Base-by-base conservation (phyloP, 2,888 invertebrate species). In the Tromatobia lineatoria region DNA sequence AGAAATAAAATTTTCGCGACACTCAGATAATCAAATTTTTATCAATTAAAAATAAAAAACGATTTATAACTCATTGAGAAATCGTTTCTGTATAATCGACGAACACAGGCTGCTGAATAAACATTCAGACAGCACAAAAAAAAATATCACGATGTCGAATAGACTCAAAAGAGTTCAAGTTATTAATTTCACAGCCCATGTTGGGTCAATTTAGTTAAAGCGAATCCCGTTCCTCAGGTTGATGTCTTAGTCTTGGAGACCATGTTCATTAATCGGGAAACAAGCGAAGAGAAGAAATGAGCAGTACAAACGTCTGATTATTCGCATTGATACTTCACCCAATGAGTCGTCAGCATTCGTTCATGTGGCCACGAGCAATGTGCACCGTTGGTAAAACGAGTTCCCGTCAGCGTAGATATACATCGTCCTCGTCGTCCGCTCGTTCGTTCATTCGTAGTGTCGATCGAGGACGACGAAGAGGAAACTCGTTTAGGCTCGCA, bases 401-500 rank as follows among this genome's bases (percentile, higher is more conserved):
- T 59, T 57, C 59, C 69, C 64, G 75, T 75, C 75, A 66, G 47
- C 71, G 18, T 25, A 50, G 29, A 34, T 42, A 29, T 25, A 45
- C 77, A 54, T 77, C 45, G 67, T 25, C 7, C 42, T 61, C 29
- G 52, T 74, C 69, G 67, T 73, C 29, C 45, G 70, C n/a, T n/a
- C n/a, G 29, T 66, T 83, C 80, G 61, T 81, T 75, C 69, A 11
- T 67, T 70, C 83, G 59, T 50, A 20, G 29, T 50, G 23, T 64
- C 57, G 74, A 80, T 69, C 66, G 50, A 54, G 67, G n/a, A 79
- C 34, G 69, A 67, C 74, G 76, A 73, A 61, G 73, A 76, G 78
- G 57, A 85, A 86, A 85, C 69, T 83, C 82, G 82, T 80, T 86
- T 83, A 84, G 83, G 70, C 45, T 73, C 80, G 73, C 77, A 82